Base-by-base conservation (phyloP, 2,797 vertebrate species). In the Tragopan temminckii region DNA sequence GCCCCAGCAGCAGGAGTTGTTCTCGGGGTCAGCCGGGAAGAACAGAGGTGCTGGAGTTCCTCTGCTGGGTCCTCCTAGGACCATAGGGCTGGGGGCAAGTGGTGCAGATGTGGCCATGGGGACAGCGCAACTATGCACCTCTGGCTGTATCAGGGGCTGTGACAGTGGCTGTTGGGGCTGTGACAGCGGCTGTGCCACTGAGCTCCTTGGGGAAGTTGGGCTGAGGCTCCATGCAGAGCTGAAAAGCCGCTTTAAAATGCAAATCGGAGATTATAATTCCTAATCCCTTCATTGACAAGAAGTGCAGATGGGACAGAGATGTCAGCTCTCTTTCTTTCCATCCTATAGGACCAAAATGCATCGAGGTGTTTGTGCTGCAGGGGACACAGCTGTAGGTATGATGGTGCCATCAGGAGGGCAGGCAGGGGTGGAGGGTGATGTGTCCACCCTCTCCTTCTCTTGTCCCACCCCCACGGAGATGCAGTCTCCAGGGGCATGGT, bases 241-340 rank as follows among this genome's bases (percentile, higher is more conserved):
- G 61, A 43, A 96, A 96, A 96, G 75, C 86, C 0, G 50, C 72
- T 92, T 92, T 82, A 66, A 92, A 95, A 89, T 57, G 70, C 81
- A 29, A 93, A 77, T 87, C 69, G 82, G 64, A 68, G 68, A 80
- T 90, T 89, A 64, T 87, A 85, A 80, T 75, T 84, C 45, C 79
- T 94, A 92, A 95, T 92, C 84, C 43, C 31, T 81, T 90, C 88
- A 61, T 82, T 62, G 79, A 62, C 80, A 82, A 68, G 13, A 68
- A 86, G 23, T 6, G 40, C 77, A 57, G 83, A 33, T 38, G 48
- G 48, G 46, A 29, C 68, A 40, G 71, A 68, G 58, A 74, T 31
- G n/a, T 35, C 4, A 2, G 14, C 42, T 38, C 61, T 21, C 31
- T 52, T 81, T 43, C 64, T 63, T 33, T 77, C 52, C 23, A 13